Base-by-base conservation (phyloP, 2,797 vertebrate genomes). In the Echeneis naucrates region DNA sequence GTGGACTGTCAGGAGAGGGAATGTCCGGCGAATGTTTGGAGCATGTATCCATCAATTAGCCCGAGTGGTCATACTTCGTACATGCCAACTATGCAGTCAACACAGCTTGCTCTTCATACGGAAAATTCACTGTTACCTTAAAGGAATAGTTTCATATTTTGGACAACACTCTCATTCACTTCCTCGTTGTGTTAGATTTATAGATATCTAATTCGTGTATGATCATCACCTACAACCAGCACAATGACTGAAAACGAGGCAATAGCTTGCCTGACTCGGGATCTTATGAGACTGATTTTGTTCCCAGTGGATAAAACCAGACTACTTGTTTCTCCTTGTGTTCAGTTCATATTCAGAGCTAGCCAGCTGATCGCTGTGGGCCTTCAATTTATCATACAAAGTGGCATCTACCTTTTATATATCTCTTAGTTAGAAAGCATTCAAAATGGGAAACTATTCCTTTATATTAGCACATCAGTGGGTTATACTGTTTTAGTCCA, bases 41-140 rank as follows among this genome's bases (percentile, higher is more conserved):
- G 57, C 19, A 68, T 61, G 66, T 13, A 26, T 79, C 32, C 42
- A 48, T 53, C 24, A 5, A 68, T 68, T 48, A 76, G 24, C 4
- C 19, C 14, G 37, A 21, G 40, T 2, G 16, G 47, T 13, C 37
- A 38, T 24, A 21, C 40, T 50, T 38, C 47, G 38, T 2, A 5
- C 16, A 47, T 35, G 61, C 23, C 8, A 21, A 67, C 45, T 51
- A 33, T 32, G 51, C 19, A 37, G 37, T 59, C 50, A 32, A 50
- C 35, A 67, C 37, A 38, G 26, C 50, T 8, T 42, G 21, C 13
- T 44, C 40, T 54, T 23, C 61, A 0, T 5, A 19, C 42, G 5
- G 58, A 24, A 59, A 52, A 38, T 53, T 16, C 8, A 16, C 23
- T 6, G 14, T 40, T 19, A 24, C 27, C 19, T 14, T 19, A 40